phyloP scores from a whole-genome alignment of 2,113 vertebrate genomes.

The Bettongia penicillata region DNA sequence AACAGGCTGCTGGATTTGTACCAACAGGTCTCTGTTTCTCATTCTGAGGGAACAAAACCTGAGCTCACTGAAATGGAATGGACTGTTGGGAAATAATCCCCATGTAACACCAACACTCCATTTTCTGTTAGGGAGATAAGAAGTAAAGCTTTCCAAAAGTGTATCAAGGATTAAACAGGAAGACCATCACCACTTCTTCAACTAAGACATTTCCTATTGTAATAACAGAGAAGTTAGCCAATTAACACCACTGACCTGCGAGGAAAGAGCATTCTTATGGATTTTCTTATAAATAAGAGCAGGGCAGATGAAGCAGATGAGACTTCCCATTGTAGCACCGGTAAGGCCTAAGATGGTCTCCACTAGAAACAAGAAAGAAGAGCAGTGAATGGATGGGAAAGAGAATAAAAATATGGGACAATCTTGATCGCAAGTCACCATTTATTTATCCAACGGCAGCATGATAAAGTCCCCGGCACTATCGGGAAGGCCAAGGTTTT shows the following conservation, averaged over 20 bases:
- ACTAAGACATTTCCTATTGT: neutral
- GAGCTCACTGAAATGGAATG: neutral
- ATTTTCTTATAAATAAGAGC: conserved; percentile 97
- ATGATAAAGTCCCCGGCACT: neutral
- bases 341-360: conserved; percentile 97
- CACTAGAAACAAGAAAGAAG: conserved; percentile 85
- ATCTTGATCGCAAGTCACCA: neutral
- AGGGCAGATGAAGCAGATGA: conserved; percentile 99
- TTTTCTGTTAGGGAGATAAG: neutral
- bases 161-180: neutral
- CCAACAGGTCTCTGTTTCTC: conserved; percentile 69
- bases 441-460: neutral
- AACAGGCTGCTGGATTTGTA: conserved; percentile 53
- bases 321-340: conserved; percentile 97
- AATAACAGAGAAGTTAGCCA: neutral
- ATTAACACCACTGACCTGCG: conserved; percentile 88
- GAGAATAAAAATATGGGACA: neutral
- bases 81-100: neutral
- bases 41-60: conserved; percentile 42
- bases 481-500: neutral
- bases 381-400: conserved; percentile 8
- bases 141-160: neutral
- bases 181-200: neutral
- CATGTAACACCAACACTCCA: neutral
- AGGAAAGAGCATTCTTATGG: conserved; percentile 91